Conservation (phyloP, 2,797 vertebrate species). For the Perodicticus potto region DNA sequence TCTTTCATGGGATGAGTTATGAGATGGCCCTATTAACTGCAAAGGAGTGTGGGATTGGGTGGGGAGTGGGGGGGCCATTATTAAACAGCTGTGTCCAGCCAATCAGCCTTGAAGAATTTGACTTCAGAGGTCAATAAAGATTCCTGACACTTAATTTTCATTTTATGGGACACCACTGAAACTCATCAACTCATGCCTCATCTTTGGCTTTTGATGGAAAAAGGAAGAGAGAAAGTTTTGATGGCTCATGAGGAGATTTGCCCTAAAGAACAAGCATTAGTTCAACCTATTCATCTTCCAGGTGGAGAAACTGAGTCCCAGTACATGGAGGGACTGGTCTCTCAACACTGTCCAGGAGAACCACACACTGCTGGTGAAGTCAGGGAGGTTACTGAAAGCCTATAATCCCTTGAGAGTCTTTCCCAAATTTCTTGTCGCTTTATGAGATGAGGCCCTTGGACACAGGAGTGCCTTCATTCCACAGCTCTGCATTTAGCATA, state of each 20-base stretch:
- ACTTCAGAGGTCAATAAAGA: conserved; percentile 53
- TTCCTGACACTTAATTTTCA: conserved; percentile 27
- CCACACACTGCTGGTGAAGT: neutral
- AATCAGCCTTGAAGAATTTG: conserved; percentile 41
- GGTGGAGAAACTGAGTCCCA: neutral
- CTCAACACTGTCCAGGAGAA: neutral
- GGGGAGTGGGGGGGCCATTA: neutral
- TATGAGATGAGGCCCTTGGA: neutral
- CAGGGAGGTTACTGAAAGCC: neutral
- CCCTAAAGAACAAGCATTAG: neutral
- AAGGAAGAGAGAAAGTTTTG: conserved; percentile 61
- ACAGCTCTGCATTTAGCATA: neutral
- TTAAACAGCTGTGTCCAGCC: conserved; percentile 25
- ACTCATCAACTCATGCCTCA: neutral
- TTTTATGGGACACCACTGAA: conserved; percentile 41
- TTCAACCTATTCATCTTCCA: neutral
- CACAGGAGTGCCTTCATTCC: neutral
- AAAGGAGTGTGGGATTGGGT: neutral
- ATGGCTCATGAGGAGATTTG: neutral
- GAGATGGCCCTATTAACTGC: neutral
- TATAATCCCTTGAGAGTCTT: neutral
- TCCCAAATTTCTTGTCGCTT: neutral
- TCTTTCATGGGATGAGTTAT: conserved; percentile 29
- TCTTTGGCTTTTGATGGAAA: neutral
- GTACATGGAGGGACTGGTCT: neutral